Percentiles rank a stretch among this genome's conserved stretches.
These are phyloP conservation scores for Rhinichthys klamathensis DNA, from an alignment of 2,113 vertebrate genomes.

Conservation along the genomic window DNA sequence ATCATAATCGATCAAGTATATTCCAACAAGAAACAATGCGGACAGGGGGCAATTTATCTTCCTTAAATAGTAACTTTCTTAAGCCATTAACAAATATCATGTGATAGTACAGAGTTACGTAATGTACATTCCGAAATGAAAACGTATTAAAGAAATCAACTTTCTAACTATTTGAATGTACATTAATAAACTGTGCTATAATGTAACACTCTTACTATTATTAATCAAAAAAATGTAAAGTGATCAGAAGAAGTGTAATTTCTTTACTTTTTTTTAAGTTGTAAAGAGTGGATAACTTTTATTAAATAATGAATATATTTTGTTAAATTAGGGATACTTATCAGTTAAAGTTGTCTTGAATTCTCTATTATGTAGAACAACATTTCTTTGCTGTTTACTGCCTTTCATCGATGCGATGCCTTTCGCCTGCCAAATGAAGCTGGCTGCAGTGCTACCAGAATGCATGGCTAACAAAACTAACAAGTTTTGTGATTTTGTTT, in stretches of 20 bases:
- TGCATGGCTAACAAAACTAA: slow-evolving; percentile 50
- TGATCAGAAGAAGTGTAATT: background rate
- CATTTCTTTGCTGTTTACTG: background rate
- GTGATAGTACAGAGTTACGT: background rate
- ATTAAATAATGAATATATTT: background rate
- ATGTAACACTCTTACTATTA: background rate
- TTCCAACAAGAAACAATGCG: background rate
- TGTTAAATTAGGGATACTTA: background rate
- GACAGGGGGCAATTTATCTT: background rate
- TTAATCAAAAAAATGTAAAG: background rate
- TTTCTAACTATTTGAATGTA: background rate
- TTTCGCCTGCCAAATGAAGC: background rate
- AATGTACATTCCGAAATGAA: background rate
- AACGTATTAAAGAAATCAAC: background rate
- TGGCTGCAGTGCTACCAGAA: slow-evolving; percentile 15
- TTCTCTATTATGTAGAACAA: background rate
- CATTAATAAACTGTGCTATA: background rate
- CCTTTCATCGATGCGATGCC: background rate
- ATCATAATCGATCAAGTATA: too few species aligned
- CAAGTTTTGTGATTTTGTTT: slow-evolving; percentile 20
- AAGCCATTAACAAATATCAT: background rate
- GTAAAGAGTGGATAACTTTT: background rate
- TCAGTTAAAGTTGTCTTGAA: background rate
- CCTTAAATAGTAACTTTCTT: background rate
- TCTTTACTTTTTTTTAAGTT: background rate